Evolutionary conservation across 2,113 vertebrate species (phyloP).

Genomic region (Plecturocebus donacophilus): DNA sequence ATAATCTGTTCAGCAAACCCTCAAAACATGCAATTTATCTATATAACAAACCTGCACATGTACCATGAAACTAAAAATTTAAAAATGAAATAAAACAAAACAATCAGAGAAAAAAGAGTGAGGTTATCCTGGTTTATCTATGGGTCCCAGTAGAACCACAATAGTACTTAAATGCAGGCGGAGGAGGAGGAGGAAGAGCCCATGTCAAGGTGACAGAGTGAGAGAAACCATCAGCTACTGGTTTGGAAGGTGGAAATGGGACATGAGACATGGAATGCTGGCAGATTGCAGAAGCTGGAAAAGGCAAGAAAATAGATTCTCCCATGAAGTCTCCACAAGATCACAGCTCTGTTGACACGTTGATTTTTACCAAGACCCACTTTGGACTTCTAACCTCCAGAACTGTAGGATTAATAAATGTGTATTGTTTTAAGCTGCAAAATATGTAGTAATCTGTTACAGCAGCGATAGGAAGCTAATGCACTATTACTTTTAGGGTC

Average conservation of each 20-base stretch:
- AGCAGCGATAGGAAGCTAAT: not conserved
- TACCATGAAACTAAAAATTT: no score
- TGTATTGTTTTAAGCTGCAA: not conserved
- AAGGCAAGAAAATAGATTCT: no score
- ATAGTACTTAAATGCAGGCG: not conserved
- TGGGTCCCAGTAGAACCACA: not conserved
- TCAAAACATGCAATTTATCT: no score
- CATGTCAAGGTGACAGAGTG: not conserved
- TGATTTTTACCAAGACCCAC: not conserved
- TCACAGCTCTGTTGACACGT: not conserved
- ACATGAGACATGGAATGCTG: no score
- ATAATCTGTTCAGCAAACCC: no score
- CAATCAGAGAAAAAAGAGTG: not conserved
- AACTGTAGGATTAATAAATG: not conserved
- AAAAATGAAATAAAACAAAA: no score
- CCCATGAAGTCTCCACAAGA: not conserved
- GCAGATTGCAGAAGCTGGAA: no score
- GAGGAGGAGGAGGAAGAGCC: not conserved
- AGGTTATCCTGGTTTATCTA: not conserved
- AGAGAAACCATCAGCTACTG: not conserved
- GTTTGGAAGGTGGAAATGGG: no score
- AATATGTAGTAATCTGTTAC: not conserved
- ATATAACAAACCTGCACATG: no score
- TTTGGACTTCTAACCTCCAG: not conserved
- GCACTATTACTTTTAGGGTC: not conserved